Evolutionary conservation across 1,140 invertebrate species (phyloP).

Genomic region (Glossosoma conforme): DNA sequence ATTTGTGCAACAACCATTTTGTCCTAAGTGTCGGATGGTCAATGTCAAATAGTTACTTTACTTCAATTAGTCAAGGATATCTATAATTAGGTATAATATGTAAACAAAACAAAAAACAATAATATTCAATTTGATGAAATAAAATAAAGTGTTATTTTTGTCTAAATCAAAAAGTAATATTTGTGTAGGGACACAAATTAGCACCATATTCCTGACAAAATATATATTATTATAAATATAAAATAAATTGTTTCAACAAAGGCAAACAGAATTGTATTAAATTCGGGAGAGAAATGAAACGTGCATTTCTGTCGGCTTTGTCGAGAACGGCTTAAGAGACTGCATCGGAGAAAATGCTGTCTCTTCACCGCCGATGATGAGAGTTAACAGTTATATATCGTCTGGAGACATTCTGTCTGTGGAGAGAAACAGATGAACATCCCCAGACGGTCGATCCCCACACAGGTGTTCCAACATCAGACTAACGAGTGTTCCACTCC

Average conservation of each 20-base stretch:
- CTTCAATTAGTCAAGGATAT: too few relatives aligned
- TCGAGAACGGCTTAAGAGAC: neutral
- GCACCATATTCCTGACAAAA: constrained; percentile 32
- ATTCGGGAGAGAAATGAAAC: constrained; percentile 20
- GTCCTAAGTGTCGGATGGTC: neutral
- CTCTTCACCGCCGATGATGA: too few relatives aligned
- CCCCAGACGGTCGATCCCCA: neutral
- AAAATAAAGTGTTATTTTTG: neutral
- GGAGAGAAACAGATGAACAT: constrained; percentile 17
- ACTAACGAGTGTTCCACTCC: constrained; percentile 27
- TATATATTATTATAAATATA: too few relatives aligned
- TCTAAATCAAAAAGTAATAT: constrained; percentile 10
- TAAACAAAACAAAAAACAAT: constrained; percentile 15
- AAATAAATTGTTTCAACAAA: constrained; percentile 11
- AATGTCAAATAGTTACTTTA: constrained; percentile 4
- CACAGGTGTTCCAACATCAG: neutral
- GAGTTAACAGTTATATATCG: too few relatives aligned
- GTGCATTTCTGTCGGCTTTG: constrained; percentile 1
- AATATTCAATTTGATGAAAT: constrained; percentile 1
- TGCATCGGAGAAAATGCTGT: too few relatives aligned
- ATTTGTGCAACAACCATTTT: constrained; percentile 29
- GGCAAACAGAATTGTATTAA: constrained; percentile 11
- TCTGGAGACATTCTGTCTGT: too few relatives aligned
- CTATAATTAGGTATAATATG: too few relatives aligned
- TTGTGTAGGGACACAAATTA: constrained; percentile 28